Conservation (phyloP, 2,888 invertebrate genomes). For the Caenorhabditis zanzibari region DNA sequence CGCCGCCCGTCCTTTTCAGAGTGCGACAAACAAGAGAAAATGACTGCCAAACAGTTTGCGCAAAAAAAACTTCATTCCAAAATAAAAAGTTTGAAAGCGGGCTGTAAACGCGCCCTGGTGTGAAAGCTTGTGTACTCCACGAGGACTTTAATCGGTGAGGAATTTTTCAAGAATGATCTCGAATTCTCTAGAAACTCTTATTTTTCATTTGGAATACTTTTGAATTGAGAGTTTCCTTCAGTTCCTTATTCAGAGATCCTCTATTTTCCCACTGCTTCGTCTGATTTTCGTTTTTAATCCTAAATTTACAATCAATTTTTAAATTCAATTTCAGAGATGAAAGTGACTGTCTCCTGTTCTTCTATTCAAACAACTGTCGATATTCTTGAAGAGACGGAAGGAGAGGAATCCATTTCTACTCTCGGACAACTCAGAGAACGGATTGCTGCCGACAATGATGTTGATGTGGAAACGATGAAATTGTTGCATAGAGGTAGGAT, state of each 20-base stretch:
- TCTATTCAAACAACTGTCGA: slow-evolving; percentile 50
- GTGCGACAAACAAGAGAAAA: slow-evolving; percentile 9
- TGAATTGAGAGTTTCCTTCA: too few species aligned
- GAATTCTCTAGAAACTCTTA: background rate
- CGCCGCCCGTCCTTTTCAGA: slow-evolving; percentile 23
- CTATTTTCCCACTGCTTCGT: too few species aligned
- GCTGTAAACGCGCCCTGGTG: background rate
- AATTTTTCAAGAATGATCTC: background rate
- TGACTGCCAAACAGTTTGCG: slow-evolving; percentile 2
- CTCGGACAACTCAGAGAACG: slow-evolving; percentile 68
- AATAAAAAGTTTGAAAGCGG: background rate
- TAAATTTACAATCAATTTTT: too few species aligned
- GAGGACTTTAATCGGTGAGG: background rate
- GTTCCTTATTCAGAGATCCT: too few species aligned
- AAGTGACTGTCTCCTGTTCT: slow-evolving; percentile 54
- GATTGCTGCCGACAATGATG: slow-evolving; percentile 68
- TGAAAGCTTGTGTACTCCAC: slow-evolving; percentile 22
- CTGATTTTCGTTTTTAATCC: too few species aligned
- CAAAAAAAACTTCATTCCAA: background rate
- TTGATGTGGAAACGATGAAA: slow-evolving; percentile 70
- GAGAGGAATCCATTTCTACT: slow-evolving; percentile 54
- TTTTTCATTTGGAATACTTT: too few species aligned
- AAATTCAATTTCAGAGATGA: slow-evolving; percentile 46
- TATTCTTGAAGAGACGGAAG: slow-evolving; percentile 52
- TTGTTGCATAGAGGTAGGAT: slow-evolving; percentile 74